phyloP scores from a whole-genome alignment of 1,140 invertebrate genomes.

The Drosophila equinoxialis region DNA sequence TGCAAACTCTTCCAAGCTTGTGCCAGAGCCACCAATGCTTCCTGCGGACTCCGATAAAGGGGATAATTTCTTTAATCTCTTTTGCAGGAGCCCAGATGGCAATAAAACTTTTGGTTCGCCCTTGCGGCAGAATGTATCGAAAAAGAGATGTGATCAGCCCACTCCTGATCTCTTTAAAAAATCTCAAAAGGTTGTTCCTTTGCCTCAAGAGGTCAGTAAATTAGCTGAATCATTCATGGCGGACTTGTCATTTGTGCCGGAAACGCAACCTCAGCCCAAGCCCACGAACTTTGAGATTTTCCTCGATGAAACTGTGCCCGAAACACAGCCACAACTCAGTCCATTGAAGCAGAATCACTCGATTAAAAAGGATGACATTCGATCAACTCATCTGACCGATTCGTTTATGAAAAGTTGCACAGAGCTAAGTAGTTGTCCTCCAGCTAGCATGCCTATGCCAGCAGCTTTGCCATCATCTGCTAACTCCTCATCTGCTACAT shows the following conservation, averaged over 20 bases:
- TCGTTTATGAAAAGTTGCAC: slow-evolving; percentile 70
- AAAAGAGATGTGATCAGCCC: slow-evolving; percentile 49
- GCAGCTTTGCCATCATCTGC: neutral
- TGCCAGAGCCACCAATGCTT: slow-evolving; percentile 24
- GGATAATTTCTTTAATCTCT: slow-evolving; percentile 62
- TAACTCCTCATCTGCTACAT: neutral
- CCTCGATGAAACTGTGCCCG: slow-evolving; percentile 55
- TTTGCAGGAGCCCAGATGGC: slow-evolving; percentile 62
- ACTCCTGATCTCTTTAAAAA: slow-evolving; percentile 50
- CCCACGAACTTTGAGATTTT: slow-evolving; percentile 56
- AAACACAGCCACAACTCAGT: slow-evolving; percentile 1
- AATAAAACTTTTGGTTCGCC: slow-evolving; percentile 39
- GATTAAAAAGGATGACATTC: slow-evolving; percentile 13
- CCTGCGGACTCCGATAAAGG: slow-evolving; percentile 33
- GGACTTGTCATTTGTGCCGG: slow-evolving; percentile 67
- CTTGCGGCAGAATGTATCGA: slow-evolving; percentile 16
- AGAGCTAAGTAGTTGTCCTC: slow-evolving; percentile 42
- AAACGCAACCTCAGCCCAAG: slow-evolving; percentile 46
- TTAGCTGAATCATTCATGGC: slow-evolving; percentile 60
- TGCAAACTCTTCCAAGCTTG: slow-evolving; percentile 28
- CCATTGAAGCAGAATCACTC: neutral
- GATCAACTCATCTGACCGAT: slow-evolving; percentile 39
- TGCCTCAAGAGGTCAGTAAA: slow-evolving; percentile 22
- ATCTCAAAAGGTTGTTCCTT: neutral
- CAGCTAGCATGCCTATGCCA: neutral